A percentile compares a stretch with the other conserved stretches of the same genome.
Conservation (phyloP, 2,797 vertebrate genomes). For the Oreochromis mossambicus region DNA sequence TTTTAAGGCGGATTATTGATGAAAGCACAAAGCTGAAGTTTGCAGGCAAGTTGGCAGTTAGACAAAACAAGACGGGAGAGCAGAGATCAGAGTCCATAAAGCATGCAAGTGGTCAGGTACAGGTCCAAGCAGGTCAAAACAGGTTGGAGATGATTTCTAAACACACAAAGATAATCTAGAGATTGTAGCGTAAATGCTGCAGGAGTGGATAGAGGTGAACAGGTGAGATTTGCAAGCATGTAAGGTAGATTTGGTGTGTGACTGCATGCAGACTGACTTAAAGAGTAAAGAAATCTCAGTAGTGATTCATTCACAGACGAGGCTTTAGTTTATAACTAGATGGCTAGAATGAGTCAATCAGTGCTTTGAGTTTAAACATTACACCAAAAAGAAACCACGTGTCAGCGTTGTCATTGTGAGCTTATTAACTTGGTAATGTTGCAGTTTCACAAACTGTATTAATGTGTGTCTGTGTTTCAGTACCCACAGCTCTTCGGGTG, state of each 20-base stretch:
- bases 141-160: neutral
- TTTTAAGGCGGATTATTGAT: neutral
- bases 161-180: neutral
- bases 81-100: neutral
- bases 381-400: neutral
- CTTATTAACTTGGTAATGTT: neutral
- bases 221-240: neutral
- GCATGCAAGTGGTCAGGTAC: neutral
- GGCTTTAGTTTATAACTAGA: neutral
- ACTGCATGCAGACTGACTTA: neutral
- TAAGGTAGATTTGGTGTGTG: neutral
- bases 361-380: neutral
- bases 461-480: slow-evolving; percentile 54
- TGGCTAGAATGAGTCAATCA: neutral
- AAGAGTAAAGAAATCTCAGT: neutral
- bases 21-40: neutral
- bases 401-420: neutral
- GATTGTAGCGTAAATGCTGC: neutral
- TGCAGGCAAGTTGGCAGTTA: neutral
- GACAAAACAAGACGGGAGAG: neutral
- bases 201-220: neutral
- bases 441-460: neutral
- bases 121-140: neutral
- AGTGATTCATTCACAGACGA: neutral
- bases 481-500: slow-evolving; percentile 79